Conservation (phyloP, 2,797 vertebrate species). For the Acrossocheilus fasciatus region DNA sequence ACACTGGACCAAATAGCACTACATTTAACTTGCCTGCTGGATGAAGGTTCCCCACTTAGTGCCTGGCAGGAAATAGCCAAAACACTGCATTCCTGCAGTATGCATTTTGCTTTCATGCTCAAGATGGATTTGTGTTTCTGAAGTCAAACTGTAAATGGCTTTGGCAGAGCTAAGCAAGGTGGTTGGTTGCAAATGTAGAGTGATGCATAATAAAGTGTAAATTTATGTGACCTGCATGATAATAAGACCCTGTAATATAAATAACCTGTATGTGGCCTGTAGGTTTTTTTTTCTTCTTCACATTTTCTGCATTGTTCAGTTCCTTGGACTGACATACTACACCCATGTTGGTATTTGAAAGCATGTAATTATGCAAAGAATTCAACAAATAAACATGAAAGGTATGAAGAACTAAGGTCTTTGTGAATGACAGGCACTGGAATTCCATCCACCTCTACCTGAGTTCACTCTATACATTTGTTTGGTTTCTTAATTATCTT, state of each 20-base stretch:
- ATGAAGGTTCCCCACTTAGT: not conserved
- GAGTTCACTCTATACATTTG: not conserved
- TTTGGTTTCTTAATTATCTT: not conserved
- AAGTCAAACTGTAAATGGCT: not conserved
- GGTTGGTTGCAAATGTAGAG: not conserved
- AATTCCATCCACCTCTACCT: not conserved
- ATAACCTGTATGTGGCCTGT: not conserved
- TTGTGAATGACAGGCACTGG: not conserved
- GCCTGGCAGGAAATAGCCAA: not conserved
- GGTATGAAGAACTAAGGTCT: not conserved
- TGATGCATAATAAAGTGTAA: not conserved
- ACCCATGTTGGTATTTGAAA: not conserved
- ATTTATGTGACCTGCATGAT: not conserved
- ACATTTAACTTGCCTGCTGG: not conserved
- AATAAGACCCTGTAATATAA: not conserved
- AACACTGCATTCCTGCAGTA: not conserved
- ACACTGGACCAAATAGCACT: not conserved
- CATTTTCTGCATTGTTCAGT: not conserved
- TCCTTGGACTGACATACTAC: conserved; percentile 9
- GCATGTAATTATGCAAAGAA: not conserved
- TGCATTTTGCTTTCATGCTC: conserved; percentile 2
- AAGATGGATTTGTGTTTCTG: not conserved
- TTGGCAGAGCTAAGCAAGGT: not conserved
- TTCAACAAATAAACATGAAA: not conserved
- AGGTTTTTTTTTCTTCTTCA: not conserved